Evolutionary conservation across 2,888 invertebrate genomes (phyloP).

Genomic region (Oscheius sp.): DNA sequence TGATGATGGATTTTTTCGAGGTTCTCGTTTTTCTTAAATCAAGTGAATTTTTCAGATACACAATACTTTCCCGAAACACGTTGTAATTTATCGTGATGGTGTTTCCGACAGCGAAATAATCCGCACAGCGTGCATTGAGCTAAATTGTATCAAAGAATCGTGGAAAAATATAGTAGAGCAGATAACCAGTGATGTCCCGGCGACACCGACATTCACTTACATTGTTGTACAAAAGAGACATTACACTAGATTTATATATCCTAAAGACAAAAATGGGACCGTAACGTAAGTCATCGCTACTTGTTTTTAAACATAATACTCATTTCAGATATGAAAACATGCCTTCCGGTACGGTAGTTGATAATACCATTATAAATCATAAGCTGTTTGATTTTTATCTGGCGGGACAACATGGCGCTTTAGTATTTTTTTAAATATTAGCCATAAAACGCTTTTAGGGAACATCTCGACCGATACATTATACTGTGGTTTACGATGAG

Average conservation of each 20-base stretch:
- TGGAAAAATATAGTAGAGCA: background rate
- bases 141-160: constrained; percentile 16
- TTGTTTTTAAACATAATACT: too few species aligned
- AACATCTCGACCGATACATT: constrained; percentile 97
- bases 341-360: constrained; percentile 49
- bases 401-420: constrained; percentile 78
- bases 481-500: constrained; percentile 99
- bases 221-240: constrained; percentile 60
- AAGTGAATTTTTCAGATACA: constrained; percentile 37
- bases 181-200: background rate
- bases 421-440: constrained; percentile 25
- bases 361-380: constrained; percentile 38
- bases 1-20: constrained; percentile 27
- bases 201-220: constrained; percentile 46
- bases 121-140: background rate
- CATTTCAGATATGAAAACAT: constrained; percentile 37
- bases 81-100: constrained; percentile 57
- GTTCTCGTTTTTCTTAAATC: background rate
- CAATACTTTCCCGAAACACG: constrained; percentile 41
- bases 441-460: constrained; percentile 77
- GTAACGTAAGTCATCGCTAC: background rate
- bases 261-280: background rate
- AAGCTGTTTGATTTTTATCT: constrained; percentile 92
- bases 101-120: constrained; percentile 56
- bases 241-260: constrained; percentile 42